These are phyloP conservation scores for Cotesia typhae DNA, from an alignment of 1,140 invertebrate species.

Conservation along the genomic window DNA sequence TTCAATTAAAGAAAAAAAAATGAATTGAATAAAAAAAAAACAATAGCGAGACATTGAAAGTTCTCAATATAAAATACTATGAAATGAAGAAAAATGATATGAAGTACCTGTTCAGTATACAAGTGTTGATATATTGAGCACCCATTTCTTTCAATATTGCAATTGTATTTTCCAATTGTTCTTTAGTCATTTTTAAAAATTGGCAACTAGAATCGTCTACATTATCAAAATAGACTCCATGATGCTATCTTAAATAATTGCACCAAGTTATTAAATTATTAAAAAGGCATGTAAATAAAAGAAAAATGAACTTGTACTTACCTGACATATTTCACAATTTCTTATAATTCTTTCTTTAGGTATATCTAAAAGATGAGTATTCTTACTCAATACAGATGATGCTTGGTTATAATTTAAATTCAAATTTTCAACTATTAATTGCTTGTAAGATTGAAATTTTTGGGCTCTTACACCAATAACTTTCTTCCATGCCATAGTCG, in stretches of 20 bases:
- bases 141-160: constrained; percentile 29
- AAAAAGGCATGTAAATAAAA: background rate
- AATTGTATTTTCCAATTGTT: constrained; percentile 19
- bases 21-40: background rate
- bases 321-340: constrained; percentile 17
- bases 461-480: background rate
- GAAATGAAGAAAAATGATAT: background rate
- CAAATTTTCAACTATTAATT: constrained; percentile 14
- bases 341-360: background rate
- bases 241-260: constrained; percentile 5
- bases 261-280: background rate
- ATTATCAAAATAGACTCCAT: constrained; percentile 1
- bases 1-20: too few relatives aligned
- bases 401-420: background rate
- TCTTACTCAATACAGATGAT: background rate
- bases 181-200: constrained; percentile 22
- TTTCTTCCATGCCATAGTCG: background rate
- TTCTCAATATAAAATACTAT: background rate
- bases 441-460: constrained; percentile 21
- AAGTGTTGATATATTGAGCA: constrained; percentile 8
- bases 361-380: constrained; percentile 6
- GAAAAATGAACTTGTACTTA: background rate
- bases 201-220: background rate
- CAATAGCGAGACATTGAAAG: background rate
- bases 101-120: constrained; percentile 11